Base-by-base conservation (phyloP, 2,888 invertebrate genomes). In the Seira sanloemensis region DNA sequence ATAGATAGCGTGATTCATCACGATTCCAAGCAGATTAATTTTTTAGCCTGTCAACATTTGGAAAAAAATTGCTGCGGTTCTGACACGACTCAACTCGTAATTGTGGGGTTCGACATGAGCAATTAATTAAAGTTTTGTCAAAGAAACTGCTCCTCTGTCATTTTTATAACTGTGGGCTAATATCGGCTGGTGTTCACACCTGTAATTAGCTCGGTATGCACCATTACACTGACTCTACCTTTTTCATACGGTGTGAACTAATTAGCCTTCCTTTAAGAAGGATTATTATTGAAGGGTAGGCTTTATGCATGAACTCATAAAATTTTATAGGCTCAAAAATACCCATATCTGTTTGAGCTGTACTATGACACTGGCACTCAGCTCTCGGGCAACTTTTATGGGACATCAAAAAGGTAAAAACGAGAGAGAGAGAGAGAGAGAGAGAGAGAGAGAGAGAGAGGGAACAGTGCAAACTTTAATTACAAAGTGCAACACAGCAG, bases 151-250 rank as follows among this genome's bases (percentile, higher is more conserved):
- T 7, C 12, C 16, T 12, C 16, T 50, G 50, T 50, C 50, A 50
- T 50, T 50, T 50, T 50, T 50, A 50, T 50, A 50, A n/a, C 19
- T 73, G 54, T 73, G 65, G 26, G 62, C 27, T 74, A 62, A 62
- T 62, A 26, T 62, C 26, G 25, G 19, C 74, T 74, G 74, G 74
- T 62, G 26, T 74, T 74, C 74, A 74, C 74, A 74, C 74, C 62
- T 74, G 58, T 19, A 54, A 54, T 74, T 72, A 72, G 23, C 54
- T 26, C 5, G 9, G 24, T 37, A 50, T 7, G 50, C 16, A 2
- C 16, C 18, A 9, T 25, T 24, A 25, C 68, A 7, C 2, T 5
- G 7, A 23, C 66, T 27, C 21, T 19, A 37, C 24, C 46, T 12
- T 18, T 16, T 18, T 7, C 23, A 5, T 50, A 16, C 2, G 72